Evolutionary conservation across 2,888 invertebrate species (phyloP), one percentile per base, ranked within the genome.

Genomic region (Drosophila parthenogenetica): DNA sequence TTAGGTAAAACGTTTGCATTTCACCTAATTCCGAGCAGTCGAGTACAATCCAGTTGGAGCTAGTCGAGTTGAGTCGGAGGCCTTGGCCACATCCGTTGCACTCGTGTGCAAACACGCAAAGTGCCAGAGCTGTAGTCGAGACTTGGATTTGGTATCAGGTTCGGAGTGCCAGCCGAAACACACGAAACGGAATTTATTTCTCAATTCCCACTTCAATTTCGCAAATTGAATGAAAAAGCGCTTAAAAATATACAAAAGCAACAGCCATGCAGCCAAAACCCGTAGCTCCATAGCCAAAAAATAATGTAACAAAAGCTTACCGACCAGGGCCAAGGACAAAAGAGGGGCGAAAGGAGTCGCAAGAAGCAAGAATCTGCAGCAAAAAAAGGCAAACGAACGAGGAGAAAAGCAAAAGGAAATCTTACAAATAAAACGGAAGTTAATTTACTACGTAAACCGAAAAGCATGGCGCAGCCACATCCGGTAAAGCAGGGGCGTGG

Each of bases 201-300:
- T 90, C 89, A 91, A 91, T 91, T 91, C 90, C 91, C 91, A 90
- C 89, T 90, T 90, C 88, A 90, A 91, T 91, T 90, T 90, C 73
- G 89, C 81, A 91, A 90, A 90, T 90, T 90, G 90, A 90, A 91
- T 91, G 89, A 90, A 90, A 90, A 90, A 89, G 83, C 87, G 87
- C 79, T 87, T 82, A 83, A 89, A 89, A 90, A 89, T 89, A 85
- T 86, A 90, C 88, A 90, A 89, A 88, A 89, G 80, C 72, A 61
- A 76, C 69, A 61, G 54, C 66, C 39, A 65, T 64, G 49, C 76
- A 45, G 54, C 37, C 74, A 35, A 43, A 42, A 46, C 66, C 66
- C 62, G 25, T 42, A 57, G 79, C 51, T 42, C 60, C 61, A 63
- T 59, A 61, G 55, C 81, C 77, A 2, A 61, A 82, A 85, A 83